These are phyloP conservation scores for Melanotaenia maccullochi DNA, from an alignment of 2,797 vertebrate genomes.

Conservation along the genomic window DNA sequence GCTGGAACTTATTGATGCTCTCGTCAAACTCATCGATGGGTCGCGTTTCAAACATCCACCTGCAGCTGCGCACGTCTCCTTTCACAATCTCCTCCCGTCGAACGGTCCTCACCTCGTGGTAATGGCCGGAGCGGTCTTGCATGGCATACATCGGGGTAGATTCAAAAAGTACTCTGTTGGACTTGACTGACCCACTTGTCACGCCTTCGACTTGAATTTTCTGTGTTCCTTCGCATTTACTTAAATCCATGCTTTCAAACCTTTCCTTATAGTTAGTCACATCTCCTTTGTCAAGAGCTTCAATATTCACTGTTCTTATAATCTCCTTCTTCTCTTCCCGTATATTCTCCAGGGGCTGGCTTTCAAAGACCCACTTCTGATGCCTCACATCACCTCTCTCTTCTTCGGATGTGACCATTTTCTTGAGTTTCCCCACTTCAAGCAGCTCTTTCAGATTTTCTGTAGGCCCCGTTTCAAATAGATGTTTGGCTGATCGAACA, in stretches of 20 bases:
- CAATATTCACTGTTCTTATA: slow-evolving; percentile 86
- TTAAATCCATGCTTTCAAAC: slow-evolving; percentile 91
- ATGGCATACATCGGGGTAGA: slow-evolving; percentile 91
- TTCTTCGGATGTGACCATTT: slow-evolving; percentile 85
- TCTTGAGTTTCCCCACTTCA: slow-evolving; percentile 88
- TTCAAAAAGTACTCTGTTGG: slow-evolving; percentile 92
- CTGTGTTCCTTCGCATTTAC: slow-evolving; percentile 84
- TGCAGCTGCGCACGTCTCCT: slow-evolving; percentile 90
- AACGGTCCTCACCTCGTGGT: slow-evolving; percentile 92
- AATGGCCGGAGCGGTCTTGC: slow-evolving; percentile 91
- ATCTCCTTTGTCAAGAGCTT: slow-evolving; percentile 89
- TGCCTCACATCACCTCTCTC: slow-evolving; percentile 92
- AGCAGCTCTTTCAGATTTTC: slow-evolving; percentile 88
- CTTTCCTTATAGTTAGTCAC: slow-evolving; percentile 87
- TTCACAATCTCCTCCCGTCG: slow-evolving; percentile 92
- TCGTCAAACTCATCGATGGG: slow-evolving; percentile 94
- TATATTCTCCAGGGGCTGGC: slow-evolving; percentile 90
- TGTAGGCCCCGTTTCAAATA: slow-evolving; percentile 91
- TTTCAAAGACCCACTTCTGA: slow-evolving; percentile 93
- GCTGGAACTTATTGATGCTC: slow-evolving; percentile 89
- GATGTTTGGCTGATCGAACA: slow-evolving; percentile 86
- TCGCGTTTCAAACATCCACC: slow-evolving; percentile 96
- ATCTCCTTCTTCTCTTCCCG: slow-evolving; percentile 89
- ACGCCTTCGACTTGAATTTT: slow-evolving; percentile 91
- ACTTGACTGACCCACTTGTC: slow-evolving; percentile 87